phyloP scores from a whole-genome alignment of 2,797 vertebrate genomes.

The Helarctos malayanus region DNA sequence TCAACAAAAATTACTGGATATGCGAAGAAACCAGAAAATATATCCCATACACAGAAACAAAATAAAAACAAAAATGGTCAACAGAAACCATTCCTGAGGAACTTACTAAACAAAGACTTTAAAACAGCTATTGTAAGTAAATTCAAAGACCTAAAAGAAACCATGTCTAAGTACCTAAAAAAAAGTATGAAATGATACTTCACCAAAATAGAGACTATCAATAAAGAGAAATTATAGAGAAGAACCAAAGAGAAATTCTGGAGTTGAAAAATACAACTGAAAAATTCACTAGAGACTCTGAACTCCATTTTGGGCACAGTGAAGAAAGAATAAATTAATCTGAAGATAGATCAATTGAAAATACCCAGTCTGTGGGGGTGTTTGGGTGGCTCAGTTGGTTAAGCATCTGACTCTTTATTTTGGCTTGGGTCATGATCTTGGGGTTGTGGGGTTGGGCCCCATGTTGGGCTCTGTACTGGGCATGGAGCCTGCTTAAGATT shows the following conservation, averaged over 20 bases:
- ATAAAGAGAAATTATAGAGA: neutral
- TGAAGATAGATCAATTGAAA: neutral
- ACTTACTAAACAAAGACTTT: neutral
- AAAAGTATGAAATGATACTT: neutral
- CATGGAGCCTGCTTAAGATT: neutral
- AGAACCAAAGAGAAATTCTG: neutral
- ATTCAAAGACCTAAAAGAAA: neutral
- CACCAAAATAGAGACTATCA: neutral
- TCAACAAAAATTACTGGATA: constrained; percentile 7
- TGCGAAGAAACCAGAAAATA: neutral
- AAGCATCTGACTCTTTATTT: neutral
- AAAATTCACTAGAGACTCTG: neutral
- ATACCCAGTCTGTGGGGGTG: neutral
- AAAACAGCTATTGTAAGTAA: neutral
- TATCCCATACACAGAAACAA: neutral
- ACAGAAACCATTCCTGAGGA: neutral
- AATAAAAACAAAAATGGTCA: neutral
- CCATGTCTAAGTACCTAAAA: neutral
- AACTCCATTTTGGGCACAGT: neutral
- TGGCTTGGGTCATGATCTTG: neutral
- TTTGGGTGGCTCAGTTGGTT: neutral
- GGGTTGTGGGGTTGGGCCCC: neutral
- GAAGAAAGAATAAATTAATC: neutral
- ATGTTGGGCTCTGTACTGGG: neutral
- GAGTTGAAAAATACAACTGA: neutral